Evolutionary conservation across 2,113 vertebrate species (phyloP).

Genomic region (Cyrtonyx montezumae): DNA sequence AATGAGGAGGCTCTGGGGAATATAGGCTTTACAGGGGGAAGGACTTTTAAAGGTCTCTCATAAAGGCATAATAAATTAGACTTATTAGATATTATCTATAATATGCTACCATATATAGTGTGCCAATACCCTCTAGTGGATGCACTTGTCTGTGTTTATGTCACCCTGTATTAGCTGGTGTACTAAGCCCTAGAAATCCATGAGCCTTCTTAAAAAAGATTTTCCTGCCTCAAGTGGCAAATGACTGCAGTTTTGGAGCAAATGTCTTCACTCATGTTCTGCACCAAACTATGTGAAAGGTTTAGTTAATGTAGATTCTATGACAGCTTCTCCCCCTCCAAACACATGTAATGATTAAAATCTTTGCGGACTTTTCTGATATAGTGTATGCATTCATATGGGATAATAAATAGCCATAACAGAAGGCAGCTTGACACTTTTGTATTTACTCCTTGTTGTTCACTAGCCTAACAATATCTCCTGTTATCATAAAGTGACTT

Average conservation of each 20-base stretch:
- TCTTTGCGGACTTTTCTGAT: neutral
- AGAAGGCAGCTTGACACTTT: conserved; percentile 11
- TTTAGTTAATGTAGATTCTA: neutral
- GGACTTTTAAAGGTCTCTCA: neutral
- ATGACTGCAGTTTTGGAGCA: neutral
- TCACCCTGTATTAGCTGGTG: neutral
- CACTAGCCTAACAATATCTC: neutral
- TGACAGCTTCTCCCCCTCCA: neutral
- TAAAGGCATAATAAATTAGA: conserved; percentile 26
- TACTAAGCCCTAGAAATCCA: neutral
- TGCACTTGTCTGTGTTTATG: neutral
- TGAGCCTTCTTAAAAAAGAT: neutral
- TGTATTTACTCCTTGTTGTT: conserved; percentile 36
- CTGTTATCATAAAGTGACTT: conserved; percentile 39
- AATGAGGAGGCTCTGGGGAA: neutral
- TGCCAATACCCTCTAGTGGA: conserved; percentile 73
- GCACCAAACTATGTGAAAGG: neutral
- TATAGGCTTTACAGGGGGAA: neutral
- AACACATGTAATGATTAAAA: neutral
- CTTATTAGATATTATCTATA: neutral
- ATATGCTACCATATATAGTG: conserved; percentile 7
- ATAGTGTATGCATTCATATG: neutral
- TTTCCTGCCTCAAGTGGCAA: neutral
- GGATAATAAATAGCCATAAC: conserved; percentile 17
- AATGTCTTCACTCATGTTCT: neutral